phyloP scores from a whole-genome alignment of 2,113 vertebrate genomes.

The Mirounga angustirostris region DNA sequence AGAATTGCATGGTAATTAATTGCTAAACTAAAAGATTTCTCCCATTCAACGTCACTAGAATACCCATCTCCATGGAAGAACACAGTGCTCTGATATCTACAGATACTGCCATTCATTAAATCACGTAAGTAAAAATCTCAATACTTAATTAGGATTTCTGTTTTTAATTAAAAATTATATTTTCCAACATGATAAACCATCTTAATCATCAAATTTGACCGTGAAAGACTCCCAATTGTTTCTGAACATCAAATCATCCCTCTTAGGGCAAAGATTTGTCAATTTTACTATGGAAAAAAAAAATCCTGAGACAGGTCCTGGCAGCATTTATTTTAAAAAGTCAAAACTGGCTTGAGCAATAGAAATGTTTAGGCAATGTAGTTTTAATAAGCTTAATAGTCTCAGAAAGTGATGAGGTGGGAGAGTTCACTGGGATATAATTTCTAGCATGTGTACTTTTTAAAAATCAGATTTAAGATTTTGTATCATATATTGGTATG shows the following conservation, averaged over 20 bases:
- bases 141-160: neutral
- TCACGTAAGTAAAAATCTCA: neutral
- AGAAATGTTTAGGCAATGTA: constrained; percentile 49
- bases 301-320: constrained; percentile 22
- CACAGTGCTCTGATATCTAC: neutral
- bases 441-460: constrained; percentile 33
- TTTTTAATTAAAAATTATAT: constrained; percentile 59
- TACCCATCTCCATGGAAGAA: neutral
- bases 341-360: constrained; percentile 57
- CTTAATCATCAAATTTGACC: constrained; percentile 20
- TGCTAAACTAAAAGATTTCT: neutral
- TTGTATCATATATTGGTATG: neutral
- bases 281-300: neutral
- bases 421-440: neutral
- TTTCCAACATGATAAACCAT: constrained; percentile 1
- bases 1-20: neutral
- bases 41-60: neutral
- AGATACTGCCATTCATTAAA: neutral
- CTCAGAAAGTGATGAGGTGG: constrained; percentile 22
- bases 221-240: constrained; percentile 4
- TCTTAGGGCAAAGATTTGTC: constrained; percentile 35
- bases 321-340: neutral
- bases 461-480: neutral
- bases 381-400: constrained; percentile 39
- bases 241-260: neutral